Conservation (phyloP, 2,888 invertebrate species). For the Cryptocheilus praepositus region DNA sequence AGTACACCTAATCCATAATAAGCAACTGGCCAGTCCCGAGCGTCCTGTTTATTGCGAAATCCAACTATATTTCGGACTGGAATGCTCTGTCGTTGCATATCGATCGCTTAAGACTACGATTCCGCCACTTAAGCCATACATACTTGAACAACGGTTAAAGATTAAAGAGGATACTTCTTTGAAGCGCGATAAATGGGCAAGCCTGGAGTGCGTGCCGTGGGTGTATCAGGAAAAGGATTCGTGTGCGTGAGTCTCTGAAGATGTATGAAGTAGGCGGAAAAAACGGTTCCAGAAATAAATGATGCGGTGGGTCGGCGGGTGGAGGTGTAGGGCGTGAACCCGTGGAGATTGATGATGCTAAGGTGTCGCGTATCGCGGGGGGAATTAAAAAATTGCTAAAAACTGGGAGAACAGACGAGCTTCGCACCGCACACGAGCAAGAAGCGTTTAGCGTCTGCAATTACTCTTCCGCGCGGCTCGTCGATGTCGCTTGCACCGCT, state of each 20-base stretch:
- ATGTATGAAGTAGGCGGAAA: conserved; percentile 23
- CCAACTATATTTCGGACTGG: no score
- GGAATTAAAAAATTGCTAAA: conserved; percentile 58
- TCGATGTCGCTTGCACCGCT: conserved; percentile 3
- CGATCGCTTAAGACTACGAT: no score
- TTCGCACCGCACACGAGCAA: conserved; percentile 16
- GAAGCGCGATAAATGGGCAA: neutral
- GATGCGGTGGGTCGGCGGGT: conserved; percentile 31
- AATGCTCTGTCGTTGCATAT: no score
- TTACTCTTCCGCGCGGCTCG: conserved; percentile 45
- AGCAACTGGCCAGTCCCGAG: no score
- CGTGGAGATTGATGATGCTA: conserved; percentile 62
- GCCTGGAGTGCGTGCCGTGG: no score
- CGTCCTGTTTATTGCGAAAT: no score
- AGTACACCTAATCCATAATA: no score
- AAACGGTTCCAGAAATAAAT: conserved; percentile 45
- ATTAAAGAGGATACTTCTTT: conserved; percentile 9
- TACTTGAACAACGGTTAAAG: no score
- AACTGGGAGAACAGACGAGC: conserved; percentile 34
- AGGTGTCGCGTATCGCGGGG: conserved; percentile 49
- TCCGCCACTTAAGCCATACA: no score
- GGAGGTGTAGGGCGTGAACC: conserved; percentile 17
- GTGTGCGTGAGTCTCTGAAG: conserved; percentile 10
- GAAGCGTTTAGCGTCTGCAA: conserved; percentile 47
- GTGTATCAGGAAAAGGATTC: no score